Percentiles rank a stretch among this genome's conserved stretches.
phyloP scores from a whole-genome alignment of 2,888 invertebrate species.

The Drosophila recens region DNA sequence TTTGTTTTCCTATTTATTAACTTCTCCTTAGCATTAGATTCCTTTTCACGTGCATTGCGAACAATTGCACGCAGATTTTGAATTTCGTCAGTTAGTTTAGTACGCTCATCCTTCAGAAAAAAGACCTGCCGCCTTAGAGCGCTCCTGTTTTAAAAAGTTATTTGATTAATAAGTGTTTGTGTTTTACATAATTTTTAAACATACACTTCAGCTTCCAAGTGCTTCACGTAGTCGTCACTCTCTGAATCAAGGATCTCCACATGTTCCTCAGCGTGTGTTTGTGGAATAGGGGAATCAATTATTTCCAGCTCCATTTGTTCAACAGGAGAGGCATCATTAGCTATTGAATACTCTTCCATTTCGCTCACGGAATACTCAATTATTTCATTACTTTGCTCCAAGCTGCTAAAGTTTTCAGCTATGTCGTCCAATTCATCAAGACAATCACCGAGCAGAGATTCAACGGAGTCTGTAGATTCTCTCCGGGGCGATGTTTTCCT shows the following conservation, averaged over 20 bases:
- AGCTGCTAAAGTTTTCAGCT: constrained; percentile 1
- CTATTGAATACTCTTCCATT: constrained; percentile 13
- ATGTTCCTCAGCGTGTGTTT: constrained; percentile 32
- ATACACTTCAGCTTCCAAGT: constrained; percentile 61
- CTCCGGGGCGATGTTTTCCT: background rate
- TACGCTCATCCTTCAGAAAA: constrained; percentile 46
- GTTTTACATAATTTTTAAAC: background rate
- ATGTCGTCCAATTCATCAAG: constrained; percentile 2
- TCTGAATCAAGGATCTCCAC: constrained; percentile 40
- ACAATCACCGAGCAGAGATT: constrained; percentile 1
- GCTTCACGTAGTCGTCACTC: constrained; percentile 37
- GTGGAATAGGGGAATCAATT: constrained; percentile 30
- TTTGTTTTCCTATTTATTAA: background rate
- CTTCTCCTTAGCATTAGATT: constrained; percentile 2
- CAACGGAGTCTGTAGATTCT: background rate
- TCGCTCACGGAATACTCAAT: constrained; percentile 37
- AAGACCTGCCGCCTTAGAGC: constrained; percentile 45
- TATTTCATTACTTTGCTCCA: constrained; percentile 15
- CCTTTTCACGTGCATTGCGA: background rate
- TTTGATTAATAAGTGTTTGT: background rate
- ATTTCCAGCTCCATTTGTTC: constrained; percentile 29
- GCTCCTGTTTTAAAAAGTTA: constrained; percentile 22
- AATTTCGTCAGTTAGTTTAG: constrained; percentile 47
- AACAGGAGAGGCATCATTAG: background rate
- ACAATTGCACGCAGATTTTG: constrained; percentile 27